Conservation (phyloP, 1,140 invertebrate genomes). For the Lordiphosa collinella region DNA sequence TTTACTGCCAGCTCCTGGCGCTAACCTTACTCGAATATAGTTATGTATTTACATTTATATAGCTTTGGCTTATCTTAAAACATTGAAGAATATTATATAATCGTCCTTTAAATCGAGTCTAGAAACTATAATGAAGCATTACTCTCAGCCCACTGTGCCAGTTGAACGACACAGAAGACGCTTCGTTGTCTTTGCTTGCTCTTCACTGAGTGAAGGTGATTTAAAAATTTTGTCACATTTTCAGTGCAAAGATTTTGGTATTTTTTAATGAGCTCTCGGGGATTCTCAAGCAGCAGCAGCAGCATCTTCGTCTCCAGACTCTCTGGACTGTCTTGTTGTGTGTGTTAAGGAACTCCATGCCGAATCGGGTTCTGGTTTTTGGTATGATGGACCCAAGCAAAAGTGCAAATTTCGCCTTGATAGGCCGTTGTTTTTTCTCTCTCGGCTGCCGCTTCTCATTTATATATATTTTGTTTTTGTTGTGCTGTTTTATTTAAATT, state of each 20-base stretch:
- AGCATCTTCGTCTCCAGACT: slow-evolving; percentile 4
- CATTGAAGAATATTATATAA: no score
- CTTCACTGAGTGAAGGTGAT: slow-evolving; percentile 70
- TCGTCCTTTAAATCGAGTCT: no score
- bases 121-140: no score
- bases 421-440: slow-evolving; percentile 20
- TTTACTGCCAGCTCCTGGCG: no score
- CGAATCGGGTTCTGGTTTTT: slow-evolving; percentile 14
- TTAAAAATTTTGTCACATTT: slow-evolving; percentile 80
- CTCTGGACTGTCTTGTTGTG: slow-evolving; percentile 2
- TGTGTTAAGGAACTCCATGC: background rate
- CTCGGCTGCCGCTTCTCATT: slow-evolving; percentile 12
- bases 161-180: background rate
- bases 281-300: slow-evolving; percentile 51
- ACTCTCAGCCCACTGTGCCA: background rate
- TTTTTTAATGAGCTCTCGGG: slow-evolving; percentile 79
- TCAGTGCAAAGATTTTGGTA: slow-evolving; percentile 79
- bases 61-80: no score
- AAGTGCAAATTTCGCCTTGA: slow-evolving; percentile 64
- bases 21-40: no score
- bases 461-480: slow-evolving; percentile 27
- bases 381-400: slow-evolving; percentile 19
- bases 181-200: slow-evolving; percentile 23
- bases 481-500: slow-evolving; percentile 69
- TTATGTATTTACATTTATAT: no score